These are phyloP conservation scores for Macrotus californicus DNA, from an alignment of 2,113 vertebrate species.

Conservation along the genomic window DNA sequence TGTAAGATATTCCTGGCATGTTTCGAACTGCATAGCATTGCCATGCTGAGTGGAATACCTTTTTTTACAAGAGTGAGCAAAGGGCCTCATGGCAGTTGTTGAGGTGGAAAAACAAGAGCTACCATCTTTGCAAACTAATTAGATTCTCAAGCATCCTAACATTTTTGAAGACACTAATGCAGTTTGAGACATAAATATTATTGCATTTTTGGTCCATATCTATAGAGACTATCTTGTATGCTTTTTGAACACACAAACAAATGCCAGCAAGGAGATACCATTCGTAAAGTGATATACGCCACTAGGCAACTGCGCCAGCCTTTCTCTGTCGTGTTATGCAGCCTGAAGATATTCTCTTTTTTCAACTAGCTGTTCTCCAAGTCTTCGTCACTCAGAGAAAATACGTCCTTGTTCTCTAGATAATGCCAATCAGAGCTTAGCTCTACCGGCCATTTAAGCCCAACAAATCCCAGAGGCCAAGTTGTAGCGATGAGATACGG, in stretches of 20 bases:
- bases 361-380: background rate
- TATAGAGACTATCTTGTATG: background rate
- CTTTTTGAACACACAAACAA: background rate
- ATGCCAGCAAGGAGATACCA: background rate
- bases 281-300: background rate
- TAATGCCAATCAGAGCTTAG: background rate
- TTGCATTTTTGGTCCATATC: background rate
- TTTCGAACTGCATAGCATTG: background rate
- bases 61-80: background rate
- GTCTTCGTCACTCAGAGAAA: background rate
- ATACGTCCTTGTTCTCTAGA: background rate
- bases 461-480: background rate
- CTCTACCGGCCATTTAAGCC: background rate
- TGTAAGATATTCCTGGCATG: conserved; percentile 49
- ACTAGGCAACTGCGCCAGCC: background rate
- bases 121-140: background rate
- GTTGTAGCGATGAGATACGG: background rate
- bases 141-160: conserved; percentile 1
- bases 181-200: background rate
- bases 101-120: background rate
- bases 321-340: background rate
- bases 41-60: conserved; percentile 17
- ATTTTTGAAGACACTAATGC: background rate
- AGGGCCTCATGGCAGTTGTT: background rate
- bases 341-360: background rate